A percentile compares a stretch with the other conserved stretches of the same genome.
Evolutionary conservation across 1,140 invertebrate genomes (phyloP).

Genomic region (Meloidogyne chitwoodi): DNA sequence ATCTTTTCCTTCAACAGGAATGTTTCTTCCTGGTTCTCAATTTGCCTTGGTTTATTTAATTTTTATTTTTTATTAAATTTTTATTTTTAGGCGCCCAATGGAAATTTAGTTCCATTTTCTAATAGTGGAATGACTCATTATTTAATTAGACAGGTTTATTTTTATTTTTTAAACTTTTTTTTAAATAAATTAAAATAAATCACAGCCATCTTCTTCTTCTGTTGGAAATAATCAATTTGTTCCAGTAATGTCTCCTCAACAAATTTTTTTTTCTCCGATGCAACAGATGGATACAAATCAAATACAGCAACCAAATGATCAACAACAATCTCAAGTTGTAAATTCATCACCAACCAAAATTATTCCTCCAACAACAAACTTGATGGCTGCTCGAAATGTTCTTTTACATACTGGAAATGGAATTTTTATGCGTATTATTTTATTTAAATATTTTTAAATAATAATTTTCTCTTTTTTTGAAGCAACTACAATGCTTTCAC

Average conservation of each 20-base stretch:
- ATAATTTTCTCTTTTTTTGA: no score
- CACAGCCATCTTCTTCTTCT: background rate
- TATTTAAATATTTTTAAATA: background rate
- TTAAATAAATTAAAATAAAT: background rate
- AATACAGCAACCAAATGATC: background rate
- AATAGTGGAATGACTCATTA: conserved; percentile 3
- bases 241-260: background rate
- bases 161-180: background rate
- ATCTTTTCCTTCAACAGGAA: background rate
- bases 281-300: background rate
- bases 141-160: conserved; percentile 12
- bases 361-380: background rate
- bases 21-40: background rate
- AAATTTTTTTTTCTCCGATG: background rate
- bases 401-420: background rate
- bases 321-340: background rate
- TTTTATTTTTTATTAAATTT: background rate
- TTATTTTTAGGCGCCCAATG: background rate
- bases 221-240: no score
- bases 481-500: background rate
- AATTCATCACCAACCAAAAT: background rate
- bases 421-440: background rate
- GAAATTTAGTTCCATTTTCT: background rate
- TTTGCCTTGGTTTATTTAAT: background rate
- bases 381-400: background rate